Base-by-base conservation (phyloP, 2,797 vertebrate species). In the Cossypha niveicapilla region DNA sequence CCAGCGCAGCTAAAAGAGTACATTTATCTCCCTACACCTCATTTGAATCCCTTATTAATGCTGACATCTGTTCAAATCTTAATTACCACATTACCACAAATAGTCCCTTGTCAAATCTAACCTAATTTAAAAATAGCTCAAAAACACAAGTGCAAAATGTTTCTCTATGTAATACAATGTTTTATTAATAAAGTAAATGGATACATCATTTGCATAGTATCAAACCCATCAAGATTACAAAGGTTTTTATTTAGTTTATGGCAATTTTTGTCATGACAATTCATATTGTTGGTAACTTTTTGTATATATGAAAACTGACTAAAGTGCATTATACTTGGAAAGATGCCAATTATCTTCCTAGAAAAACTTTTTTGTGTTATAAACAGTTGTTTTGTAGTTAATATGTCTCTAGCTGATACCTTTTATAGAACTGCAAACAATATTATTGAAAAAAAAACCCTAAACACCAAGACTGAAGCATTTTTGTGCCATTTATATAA, bases 41-140 rank as follows among this genome's bases (percentile, higher is more conserved):
- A 97, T 97, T 97, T 96, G 87, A 96, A 90, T 94, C 93, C 90
- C 84, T 96, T 97, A 97, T 95, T 98, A 96, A 96, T 94, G 94
- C 97, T 98, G 97, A 97, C 97, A 97, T 97, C 97, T 97, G 97
- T 95, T 97, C 93, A 92, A 92, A 95, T 91, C 96, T 97, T 97
- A 98, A 97, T 98, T 97, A 95, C 96, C 87, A 86, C 95, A 96
- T 97, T 97, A 95, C 93, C 84, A 95, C 95, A 97, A 96, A 93
- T 94, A 95, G 93, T 97, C 96, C 94, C 96, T 92, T 94, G 93
- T 96, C 94, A 97, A 91, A 96, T 95, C 90, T 95, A 91, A 85
- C 74, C 72, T 88, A 92, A 94, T 95, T 95, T 93, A 92, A 96
- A 94, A 96, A 91, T 96, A 96, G 75, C 96, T 95, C 65, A 96